Conservation (phyloP, 2,888 invertebrate genomes). For the Mantis religiosa region DNA sequence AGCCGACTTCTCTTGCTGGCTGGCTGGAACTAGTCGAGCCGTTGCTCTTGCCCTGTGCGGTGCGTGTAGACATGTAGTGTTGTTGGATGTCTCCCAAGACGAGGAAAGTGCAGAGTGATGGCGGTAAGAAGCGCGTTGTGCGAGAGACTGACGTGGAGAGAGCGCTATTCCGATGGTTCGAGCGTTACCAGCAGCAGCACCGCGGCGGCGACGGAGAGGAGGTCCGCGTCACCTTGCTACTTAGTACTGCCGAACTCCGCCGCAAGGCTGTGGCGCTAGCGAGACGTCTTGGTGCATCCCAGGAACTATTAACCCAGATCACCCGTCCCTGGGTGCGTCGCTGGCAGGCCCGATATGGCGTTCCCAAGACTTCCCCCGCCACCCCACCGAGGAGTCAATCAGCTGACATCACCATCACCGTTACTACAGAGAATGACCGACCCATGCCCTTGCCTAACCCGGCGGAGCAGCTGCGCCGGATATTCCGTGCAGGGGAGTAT, state of each 20-base stretch:
- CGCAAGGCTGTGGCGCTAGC: slow-evolving; percentile 27
- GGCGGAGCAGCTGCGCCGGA: neutral
- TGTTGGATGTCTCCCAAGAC: slow-evolving; percentile 1
- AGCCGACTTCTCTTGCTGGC: slow-evolving; percentile 24
- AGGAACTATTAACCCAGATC: slow-evolving; percentile 19
- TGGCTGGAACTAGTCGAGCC: slow-evolving; percentile 2
- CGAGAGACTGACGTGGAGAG: slow-evolving; percentile 36
- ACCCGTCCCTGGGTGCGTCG: slow-evolving; percentile 29
- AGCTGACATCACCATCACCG: neutral
- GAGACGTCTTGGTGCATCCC: slow-evolving; percentile 21
- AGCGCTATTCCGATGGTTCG: slow-evolving; percentile 37
- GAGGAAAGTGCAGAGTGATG: slow-evolving; percentile 25
- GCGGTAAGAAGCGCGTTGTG: slow-evolving; percentile 29
- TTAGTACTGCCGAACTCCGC: slow-evolving; percentile 16
- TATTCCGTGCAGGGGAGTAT: neutral
- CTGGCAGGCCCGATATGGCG: slow-evolving; percentile 32
- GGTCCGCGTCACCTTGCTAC: neutral
- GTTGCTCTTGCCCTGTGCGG: neutral
- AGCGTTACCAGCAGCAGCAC: slow-evolving; percentile 27
- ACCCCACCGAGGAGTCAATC: neutral
- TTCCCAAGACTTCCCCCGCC: slow-evolving; percentile 7
- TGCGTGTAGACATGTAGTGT: neutral
- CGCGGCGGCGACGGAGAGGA: neutral
- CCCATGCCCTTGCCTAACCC: neutral
- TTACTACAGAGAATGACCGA: neutral